Conservation (phyloP, 2,888 invertebrate species). For the Andrena haemorrhoa region DNA sequence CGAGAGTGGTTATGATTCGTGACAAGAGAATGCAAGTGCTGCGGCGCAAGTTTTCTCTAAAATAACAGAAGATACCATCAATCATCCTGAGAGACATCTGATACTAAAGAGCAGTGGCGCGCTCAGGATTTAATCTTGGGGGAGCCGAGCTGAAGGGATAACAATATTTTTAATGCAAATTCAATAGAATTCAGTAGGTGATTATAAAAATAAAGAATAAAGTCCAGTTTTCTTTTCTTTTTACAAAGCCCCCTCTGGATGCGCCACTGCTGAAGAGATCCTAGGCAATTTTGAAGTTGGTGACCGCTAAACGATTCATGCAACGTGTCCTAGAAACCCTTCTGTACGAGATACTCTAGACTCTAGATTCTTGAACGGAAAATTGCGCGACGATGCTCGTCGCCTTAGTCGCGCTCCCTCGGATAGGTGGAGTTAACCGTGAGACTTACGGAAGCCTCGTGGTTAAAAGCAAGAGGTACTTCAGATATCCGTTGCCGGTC, state of each 20-base stretch:
- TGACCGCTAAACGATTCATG: background rate
- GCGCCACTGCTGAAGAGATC: background rate
- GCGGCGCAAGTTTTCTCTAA: conserved; percentile 54
- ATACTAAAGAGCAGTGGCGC: too few species aligned
- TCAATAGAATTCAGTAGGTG: too few species aligned
- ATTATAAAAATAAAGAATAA: too few species aligned
- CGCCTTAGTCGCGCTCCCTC: background rate
- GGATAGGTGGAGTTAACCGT: background rate
- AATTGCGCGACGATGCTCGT: background rate
- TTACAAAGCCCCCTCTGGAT: too few species aligned
- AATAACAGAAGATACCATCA: conserved; percentile 9
- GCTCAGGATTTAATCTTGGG: too few species aligned
- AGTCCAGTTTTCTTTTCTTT: too few species aligned
- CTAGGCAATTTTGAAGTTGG: background rate
- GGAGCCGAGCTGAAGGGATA: too few species aligned
- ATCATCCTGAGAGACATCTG: background rate
- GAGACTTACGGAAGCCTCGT: conserved; percentile 62
- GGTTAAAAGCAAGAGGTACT: conserved; percentile 65
- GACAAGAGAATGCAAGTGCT: conserved; percentile 55
- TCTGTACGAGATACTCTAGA: background rate
- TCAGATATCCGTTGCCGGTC: conserved; percentile 70
- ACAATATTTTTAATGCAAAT: too few species aligned
- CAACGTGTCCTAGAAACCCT: background rate
- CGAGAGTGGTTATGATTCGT: conserved; percentile 42
- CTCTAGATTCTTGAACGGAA: background rate